Evolutionary conservation across 30 jellyfish, hydroid and myxozoan species (phyloP).

Genomic region (Euphysa ruthae): DNA sequence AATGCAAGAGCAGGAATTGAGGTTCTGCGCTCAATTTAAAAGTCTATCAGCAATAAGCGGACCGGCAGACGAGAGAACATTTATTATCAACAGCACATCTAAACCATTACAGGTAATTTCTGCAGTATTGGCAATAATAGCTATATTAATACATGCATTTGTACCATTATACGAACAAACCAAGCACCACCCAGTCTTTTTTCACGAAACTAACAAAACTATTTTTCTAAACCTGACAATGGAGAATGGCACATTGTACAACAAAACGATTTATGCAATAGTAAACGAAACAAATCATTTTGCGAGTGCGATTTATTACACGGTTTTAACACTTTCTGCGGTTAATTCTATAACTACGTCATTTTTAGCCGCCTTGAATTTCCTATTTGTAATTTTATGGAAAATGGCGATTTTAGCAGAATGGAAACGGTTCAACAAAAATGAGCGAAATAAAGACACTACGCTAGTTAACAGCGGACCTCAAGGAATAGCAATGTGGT

Average conservation of each 20-base stretch:
- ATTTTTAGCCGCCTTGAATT: conserved; percentile 4
- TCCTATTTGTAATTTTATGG: conserved; percentile 11
- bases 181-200: background rate
- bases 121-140: background rate
- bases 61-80: background rate
- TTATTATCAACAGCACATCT: background rate
- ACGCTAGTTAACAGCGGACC: conserved; percentile 23
- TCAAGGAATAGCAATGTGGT: conserved; percentile 32
- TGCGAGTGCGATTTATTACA: background rate
- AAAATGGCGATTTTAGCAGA: conserved; percentile 6
- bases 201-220: too few species aligned
- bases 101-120: background rate
- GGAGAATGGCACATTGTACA: background rate
- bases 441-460: conserved; percentile 1
- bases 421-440: conserved; percentile 17
- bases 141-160: background rate
- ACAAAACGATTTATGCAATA: background rate
- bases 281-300: background rate
- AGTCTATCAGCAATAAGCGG: background rate
- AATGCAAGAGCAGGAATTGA: conserved; percentile 4
- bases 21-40: background rate
- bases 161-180: conserved; percentile 1
- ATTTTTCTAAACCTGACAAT: background rate
- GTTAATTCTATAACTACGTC: conserved; percentile 1
- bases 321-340: conserved; percentile 10